Evolutionary conservation across 2,888 invertebrate species (phyloP).

Genomic region (Hypolimnas misippus): DNA sequence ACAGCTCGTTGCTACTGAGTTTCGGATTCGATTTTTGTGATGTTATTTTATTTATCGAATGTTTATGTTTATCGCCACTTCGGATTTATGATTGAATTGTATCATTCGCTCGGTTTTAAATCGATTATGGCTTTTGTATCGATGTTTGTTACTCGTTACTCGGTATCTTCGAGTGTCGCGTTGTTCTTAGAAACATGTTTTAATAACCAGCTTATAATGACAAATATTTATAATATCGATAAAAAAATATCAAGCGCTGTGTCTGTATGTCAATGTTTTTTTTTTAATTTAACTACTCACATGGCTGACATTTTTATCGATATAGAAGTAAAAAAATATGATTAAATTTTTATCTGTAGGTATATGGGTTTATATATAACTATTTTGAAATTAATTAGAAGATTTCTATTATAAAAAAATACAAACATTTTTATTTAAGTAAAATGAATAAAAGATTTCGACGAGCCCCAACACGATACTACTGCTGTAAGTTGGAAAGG

Average conservation of each 20-base stretch:
- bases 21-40: slow-evolving; percentile 55
- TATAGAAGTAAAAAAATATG: too few relatives aligned
- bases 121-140: neutral
- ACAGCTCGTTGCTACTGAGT: slow-evolving; percentile 70
- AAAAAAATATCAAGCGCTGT: neutral
- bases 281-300: too few relatives aligned
- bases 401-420: too few relatives aligned
- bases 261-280: neutral
- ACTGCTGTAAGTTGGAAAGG: too few relatives aligned
- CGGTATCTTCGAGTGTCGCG: neutral
- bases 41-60: slow-evolving; percentile 57
- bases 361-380: too few relatives aligned
- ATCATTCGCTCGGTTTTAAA: slow-evolving; percentile 45
- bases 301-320: too few relatives aligned
- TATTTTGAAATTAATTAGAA: too few relatives aligned
- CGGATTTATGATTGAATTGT: slow-evolving; percentile 59
- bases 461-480: too few relatives aligned
- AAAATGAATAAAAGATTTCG: too few relatives aligned
- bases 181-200: neutral
- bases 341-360: too few relatives aligned
- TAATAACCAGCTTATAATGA: neutral
- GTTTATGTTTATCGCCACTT: slow-evolving; percentile 60
- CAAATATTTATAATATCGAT: neutral
- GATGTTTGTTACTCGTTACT: neutral
- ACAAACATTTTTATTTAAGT: too few relatives aligned